Base-by-base conservation (phyloP, 35 echinoderm and acorn worm species). In the Apostichopus japonicus region DNA sequence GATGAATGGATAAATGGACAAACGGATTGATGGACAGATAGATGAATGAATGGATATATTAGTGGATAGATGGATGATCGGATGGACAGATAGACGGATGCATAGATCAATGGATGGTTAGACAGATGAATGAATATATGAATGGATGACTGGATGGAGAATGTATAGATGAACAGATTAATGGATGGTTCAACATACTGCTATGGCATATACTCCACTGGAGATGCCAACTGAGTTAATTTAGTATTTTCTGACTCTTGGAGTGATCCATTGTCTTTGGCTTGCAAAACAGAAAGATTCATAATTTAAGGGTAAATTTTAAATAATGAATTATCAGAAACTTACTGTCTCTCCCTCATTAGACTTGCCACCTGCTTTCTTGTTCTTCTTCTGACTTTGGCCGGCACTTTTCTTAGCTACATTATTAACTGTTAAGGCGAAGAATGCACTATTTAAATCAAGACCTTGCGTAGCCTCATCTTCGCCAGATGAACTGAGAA, bases 361-460 rank as follows among this genome's bases (percentile, higher is more conserved):
- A 54, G 78, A 94, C 86, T 22, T 80, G 51, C 55, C 88, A 79
- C 91, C 94, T 44, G 22, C 90, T 72, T 91, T 94, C 87, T 80
- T 89, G 59, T 91, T 94, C 67, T 94, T 95, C 87, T 94, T 96
- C 78, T 65, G 90, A 16, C 80, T 91, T 94, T 94, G 87, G 15
- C 53, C 83, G 65, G 61, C 57, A 13, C 91, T 77, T 80, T 95
- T 96, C 93, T 94, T 94, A 52, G 77, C 96, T 10, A 87, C 93
- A 17, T 54, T 94, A 17, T 86, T 94, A 24, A 94, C 94, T 62
- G 94, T 94, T 23, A 87, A 65, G 33, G 94, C 94, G 87, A 98
- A 95, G 90, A 98, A 96, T 67, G 94, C 94, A 88, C 94, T 98
- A 13, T 91, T 92, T 55, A 87, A 80, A 59, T 98, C 97, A 56